Percentiles rank a stretch among this genome's conserved stretches.
phyloP scores from a whole-genome alignment of 1,140 invertebrate genomes.

The Varroa destructor region DNA sequence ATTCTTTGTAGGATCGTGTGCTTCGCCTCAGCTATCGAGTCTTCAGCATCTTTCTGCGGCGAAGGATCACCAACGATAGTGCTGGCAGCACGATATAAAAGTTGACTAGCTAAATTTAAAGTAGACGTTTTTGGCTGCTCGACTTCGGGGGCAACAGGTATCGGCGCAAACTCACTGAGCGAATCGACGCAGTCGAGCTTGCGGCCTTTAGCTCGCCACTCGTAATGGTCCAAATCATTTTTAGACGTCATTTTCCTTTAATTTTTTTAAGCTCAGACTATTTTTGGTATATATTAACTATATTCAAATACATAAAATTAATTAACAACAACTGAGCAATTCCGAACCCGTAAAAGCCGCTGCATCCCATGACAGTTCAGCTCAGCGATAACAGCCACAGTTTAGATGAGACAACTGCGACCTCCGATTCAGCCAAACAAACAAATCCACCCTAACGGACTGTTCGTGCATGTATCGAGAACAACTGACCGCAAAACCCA shows the following conservation, averaged over 20 bases:
- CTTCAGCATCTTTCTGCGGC: conserved; percentile 1
- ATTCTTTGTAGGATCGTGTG: conserved; percentile 11
- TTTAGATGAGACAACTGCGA: no score
- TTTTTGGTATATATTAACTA: no score
- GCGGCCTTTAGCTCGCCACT: conserved; percentile 13
- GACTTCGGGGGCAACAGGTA: not conserved
- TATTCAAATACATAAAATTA: no score
- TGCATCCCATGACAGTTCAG: no score
- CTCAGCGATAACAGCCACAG: no score
- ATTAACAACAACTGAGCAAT: no score
- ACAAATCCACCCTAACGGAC: no score
- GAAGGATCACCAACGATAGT: conserved; percentile 8
- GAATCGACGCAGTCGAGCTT: conserved; percentile 24
- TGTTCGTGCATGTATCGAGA: no score
- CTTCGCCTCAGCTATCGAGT: conserved; percentile 26
- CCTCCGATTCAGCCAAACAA: no score
- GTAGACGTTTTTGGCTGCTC: conserved; percentile 13
- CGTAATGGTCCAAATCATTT: conserved; percentile 5
- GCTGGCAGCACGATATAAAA: conserved; percentile 5
- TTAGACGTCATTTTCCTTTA: not conserved
- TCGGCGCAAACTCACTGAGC: conserved; percentile 14
- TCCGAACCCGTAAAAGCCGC: no score
- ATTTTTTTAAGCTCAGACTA: not conserved
- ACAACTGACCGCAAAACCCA: no score
- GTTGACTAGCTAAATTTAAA: not conserved